These are phyloP conservation scores for Theristicus caerulescens DNA, from an alignment of 2,113 vertebrate genomes.

Conservation along the genomic window DNA sequence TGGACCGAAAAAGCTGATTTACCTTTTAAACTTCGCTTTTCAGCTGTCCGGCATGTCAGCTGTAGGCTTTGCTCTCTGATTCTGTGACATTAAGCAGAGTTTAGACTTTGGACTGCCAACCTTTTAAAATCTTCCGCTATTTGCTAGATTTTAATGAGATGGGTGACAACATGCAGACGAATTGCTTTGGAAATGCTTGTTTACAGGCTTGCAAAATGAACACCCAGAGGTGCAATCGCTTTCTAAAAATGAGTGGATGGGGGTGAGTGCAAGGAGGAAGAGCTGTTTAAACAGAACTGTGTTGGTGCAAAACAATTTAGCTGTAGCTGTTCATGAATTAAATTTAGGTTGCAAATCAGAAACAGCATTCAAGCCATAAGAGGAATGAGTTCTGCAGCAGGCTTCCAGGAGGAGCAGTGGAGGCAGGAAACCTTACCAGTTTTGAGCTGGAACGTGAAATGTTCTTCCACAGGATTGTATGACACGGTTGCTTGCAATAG, in stretches of 20 bases:
- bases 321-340: background rate
- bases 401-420: background rate
- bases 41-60: background rate
- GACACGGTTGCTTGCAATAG: conserved; percentile 40
- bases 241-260: background rate
- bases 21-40: background rate
- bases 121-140: background rate
- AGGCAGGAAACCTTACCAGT: background rate
- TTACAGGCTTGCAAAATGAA: background rate
- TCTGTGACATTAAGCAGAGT: background rate
- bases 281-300: background rate
- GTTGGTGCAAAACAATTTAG: background rate
- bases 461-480: background rate
- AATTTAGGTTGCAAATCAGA: background rate
- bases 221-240: background rate
- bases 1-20: background rate
- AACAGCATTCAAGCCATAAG: background rate
- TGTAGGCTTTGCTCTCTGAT: background rate
- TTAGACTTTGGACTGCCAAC: background rate
- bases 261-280: background rate
- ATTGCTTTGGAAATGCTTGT: background rate
- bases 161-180: background rate
- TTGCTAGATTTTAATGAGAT: background rate
- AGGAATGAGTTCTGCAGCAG: background rate
- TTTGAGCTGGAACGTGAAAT: background rate